phyloP scores from a whole-genome alignment of 92 coral and sea anemone species.

The Siderastrea siderea region DNA sequence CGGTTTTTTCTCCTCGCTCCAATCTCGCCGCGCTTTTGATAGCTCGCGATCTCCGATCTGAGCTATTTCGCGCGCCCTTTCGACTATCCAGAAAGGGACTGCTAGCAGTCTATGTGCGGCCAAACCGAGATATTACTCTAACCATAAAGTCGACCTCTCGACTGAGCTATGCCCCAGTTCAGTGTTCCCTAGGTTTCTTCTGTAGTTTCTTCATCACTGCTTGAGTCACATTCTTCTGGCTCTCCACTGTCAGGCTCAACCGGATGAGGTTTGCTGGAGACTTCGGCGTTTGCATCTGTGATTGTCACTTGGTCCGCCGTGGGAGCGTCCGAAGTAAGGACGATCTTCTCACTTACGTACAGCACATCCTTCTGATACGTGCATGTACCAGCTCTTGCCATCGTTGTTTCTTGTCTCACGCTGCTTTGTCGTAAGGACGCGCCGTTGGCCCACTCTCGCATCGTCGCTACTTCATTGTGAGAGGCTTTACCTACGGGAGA shows the following conservation, averaged over 20 bases:
- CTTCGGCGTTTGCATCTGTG: neutral
- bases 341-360: slow-evolving; percentile 33
- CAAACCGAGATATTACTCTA: too few species aligned
- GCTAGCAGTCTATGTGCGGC: too few species aligned
- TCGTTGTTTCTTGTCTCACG: slow-evolving; percentile 58
- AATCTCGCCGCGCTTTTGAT: too few species aligned
- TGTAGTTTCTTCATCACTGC: slow-evolving; percentile 24
- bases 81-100: too few species aligned
- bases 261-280: neutral
- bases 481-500: slow-evolving; percentile 23
- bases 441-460: slow-evolving; percentile 68
- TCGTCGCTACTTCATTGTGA: slow-evolving; percentile 3
- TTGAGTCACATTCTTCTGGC: slow-evolving; percentile 19
- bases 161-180: neutral
- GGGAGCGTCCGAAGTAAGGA: slow-evolving; percentile 2
- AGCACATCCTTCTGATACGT: slow-evolving; percentile 38
- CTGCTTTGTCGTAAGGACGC: slow-evolving; percentile 49
- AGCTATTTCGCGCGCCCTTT: too few species aligned
- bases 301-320: slow-evolving; percentile 18
- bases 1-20: too few species aligned
- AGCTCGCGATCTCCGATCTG: too few species aligned
- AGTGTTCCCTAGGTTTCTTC: neutral
- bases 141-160: neutral
- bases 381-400: slow-evolving; percentile 55
- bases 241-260: too few species aligned